phyloP scores from a whole-genome alignment of 2,113 vertebrate genomes.

The Mus musculus region GRCm39 chr6:71211501-71212000 shows the following conservation, averaged over 20 bases:
- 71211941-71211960: background rate
- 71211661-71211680: background rate
- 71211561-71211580: too few species aligned
- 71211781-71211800: background rate
- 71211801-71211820: background rate
- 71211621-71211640: background rate
- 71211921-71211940: slow-evolving; percentile 5
- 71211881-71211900: slow-evolving; percentile 16
- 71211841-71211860: slow-evolving; percentile 16
- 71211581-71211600: background rate
- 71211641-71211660: background rate
- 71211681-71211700: background rate
- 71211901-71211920: background rate
- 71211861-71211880: background rate
- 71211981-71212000: slow-evolving; percentile 78
- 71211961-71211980: slow-evolving; percentile 41
- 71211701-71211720: background rate
- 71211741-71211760: background rate
- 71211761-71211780: background rate
- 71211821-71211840: background rate
- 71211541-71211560: background rate
- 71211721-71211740: background rate
- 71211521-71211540: background rate
- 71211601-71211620: background rate
- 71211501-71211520: background rate